Conservation (phyloP, 2,888 invertebrate species). For the Pantelozetes paolii region DNA sequence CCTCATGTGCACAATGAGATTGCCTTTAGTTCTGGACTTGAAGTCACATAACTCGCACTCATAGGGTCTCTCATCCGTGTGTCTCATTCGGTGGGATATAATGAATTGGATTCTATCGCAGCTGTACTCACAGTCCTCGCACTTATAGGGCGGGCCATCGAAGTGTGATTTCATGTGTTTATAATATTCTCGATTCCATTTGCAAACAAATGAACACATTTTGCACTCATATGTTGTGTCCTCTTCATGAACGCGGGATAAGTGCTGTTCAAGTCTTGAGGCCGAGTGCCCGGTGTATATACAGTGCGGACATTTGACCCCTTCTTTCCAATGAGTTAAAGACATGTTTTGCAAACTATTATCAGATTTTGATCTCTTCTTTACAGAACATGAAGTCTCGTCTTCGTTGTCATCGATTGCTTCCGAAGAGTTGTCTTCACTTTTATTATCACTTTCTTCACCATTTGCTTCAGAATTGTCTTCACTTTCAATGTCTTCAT, state of each 20-base stretch:
- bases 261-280: slow-evolving; percentile 58
- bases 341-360: not conserved
- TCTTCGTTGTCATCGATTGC: not conserved
- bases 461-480: slow-evolving; percentile 47
- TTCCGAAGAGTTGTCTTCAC: slow-evolving; percentile 44
- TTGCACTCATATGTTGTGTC: slow-evolving; percentile 62
- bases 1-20: slow-evolving; percentile 60
- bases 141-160: slow-evolving; percentile 62
- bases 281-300: slow-evolving; percentile 57
- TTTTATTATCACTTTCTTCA: slow-evolving; percentile 45
- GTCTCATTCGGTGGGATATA: slow-evolving; percentile 61
- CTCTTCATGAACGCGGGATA: slow-evolving; percentile 58
- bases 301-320: slow-evolving; percentile 57
- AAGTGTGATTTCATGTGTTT: slow-evolving; percentile 61
- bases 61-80: slow-evolving; percentile 56
- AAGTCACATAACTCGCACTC: slow-evolving; percentile 59
- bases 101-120: slow-evolving; percentile 58
- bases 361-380: not conserved
- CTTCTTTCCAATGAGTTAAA: slow-evolving; percentile 45
- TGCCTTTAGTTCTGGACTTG: slow-evolving; percentile 60
- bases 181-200: slow-evolving; percentile 62
- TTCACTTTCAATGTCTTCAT: slow-evolving; percentile 40
- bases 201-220: slow-evolving; percentile 62
- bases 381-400: not conserved
- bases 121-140: slow-evolving; percentile 60